Evolutionary conservation across 2,797 vertebrate genomes (phyloP).

Genomic region (Crenichthys baileyi): DNA sequence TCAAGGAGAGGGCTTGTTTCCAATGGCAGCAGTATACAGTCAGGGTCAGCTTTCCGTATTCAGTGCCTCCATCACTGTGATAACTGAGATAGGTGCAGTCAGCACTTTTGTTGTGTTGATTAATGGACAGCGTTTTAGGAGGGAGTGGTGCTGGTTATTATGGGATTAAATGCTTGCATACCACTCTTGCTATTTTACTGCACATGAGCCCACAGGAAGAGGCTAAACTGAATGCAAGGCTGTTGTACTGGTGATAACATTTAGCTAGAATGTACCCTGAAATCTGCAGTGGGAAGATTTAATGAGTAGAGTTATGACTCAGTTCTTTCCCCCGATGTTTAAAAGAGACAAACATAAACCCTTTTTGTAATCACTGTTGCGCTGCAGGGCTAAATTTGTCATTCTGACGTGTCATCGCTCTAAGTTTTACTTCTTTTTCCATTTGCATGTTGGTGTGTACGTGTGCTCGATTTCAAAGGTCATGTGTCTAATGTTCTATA

Average conservation of each 20-base stretch:
- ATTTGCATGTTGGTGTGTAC: neutral
- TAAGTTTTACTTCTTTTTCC: neutral
- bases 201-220: conserved; percentile 25
- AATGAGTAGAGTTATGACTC: neutral
- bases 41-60: conserved; percentile 59
- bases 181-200: conserved; percentile 31
- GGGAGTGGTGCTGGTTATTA: conserved; percentile 58
- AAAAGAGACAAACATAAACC: neutral
- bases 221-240: conserved; percentile 11
- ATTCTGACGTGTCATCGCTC: neutral
- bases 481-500: neutral
- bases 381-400: neutral
- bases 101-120: conserved; percentile 80
- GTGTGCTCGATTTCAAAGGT: neutral
- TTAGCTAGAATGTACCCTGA: neutral
- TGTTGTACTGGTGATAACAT: conserved; percentile 16
- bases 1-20: conserved; percentile 81
- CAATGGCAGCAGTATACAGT: conserved; percentile 41
- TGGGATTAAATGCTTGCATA: conserved; percentile 58
- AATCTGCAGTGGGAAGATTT: neutral
- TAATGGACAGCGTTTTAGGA: conserved; percentile 58
- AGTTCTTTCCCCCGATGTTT: neutral
- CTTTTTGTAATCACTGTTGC: neutral
- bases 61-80: conserved; percentile 33
- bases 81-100: conserved; percentile 63